Evolutionary conservation across 2,113 vertebrate species (phyloP), one percentile per base, ranked within the genome.

Genomic region (Craseonycteris thonglongyai): DNA sequence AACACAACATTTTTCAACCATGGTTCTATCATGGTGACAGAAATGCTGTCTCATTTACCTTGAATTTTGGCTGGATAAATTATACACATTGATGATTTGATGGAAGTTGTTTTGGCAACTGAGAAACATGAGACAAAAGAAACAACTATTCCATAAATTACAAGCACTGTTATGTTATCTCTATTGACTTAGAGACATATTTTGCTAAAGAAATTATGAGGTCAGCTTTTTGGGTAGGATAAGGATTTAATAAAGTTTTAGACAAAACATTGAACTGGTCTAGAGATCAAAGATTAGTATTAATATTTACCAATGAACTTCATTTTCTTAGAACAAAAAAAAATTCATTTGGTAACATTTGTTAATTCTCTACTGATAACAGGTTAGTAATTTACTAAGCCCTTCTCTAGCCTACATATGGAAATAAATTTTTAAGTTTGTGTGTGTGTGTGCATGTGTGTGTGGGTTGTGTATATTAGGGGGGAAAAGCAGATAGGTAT

Each of bases 201-300:
- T 68, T 89, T 82, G 19, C n/a, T 79, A 80, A 84, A 79, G n/a
- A 90, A 79, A 92, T 42, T 14, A 88, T 12, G 6, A 86, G 75
- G 61, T 82, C 82, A 91, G 54, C 14, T 40, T 93, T 76, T 24
- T 28, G 42, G 40, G 35, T 71, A 76, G 65, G 33, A 85, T 54
- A 79, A 88, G 71, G 42, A 76, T 56, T 61, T 89, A 76, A 66
- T 86, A 35, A 88, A 56, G 69, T 87, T 89, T 93, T 78, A 83
- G 58, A 69, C 56, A 93, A 89, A 95, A 81, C 69, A 76, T 35
- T 68, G 58, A 93, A 3, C 61, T 66, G 33, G 35, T 49, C 51
- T 90, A 24, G 30, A 90, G 74, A 30, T 68, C 49, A 79, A 83
- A 47, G n/a, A 42, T 26, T 78, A 74, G 26, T 54, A 83, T 93